Conservation (phyloP, 2,888 invertebrate species). For the Aspidapion aeneum region DNA sequence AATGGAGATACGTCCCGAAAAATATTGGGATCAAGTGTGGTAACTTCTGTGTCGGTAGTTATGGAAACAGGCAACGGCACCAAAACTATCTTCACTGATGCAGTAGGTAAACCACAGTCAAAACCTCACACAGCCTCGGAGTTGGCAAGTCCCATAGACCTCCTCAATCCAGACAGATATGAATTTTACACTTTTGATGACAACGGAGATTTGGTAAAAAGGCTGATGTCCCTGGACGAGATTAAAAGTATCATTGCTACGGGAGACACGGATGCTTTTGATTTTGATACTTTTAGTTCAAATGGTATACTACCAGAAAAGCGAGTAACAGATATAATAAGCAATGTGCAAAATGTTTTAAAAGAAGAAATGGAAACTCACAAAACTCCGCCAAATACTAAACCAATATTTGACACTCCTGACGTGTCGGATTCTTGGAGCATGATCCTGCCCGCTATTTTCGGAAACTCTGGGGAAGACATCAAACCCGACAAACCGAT, state of each 20-base stretch:
- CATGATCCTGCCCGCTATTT: conserved; percentile 74
- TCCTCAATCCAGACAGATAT: conserved; percentile 78
- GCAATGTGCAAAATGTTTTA: conserved; percentile 78
- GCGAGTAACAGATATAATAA: conserved; percentile 75
- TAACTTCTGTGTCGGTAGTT: conserved; percentile 63
- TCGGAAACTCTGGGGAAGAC: conserved; percentile 54
- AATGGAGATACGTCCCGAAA: conserved; percentile 54
- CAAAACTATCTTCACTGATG: conserved; percentile 64
- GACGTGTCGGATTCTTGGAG: conserved; percentile 78
- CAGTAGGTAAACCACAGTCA: conserved; percentile 63
- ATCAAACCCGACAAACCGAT: conserved; percentile 40
- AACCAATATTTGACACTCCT: conserved; percentile 62
- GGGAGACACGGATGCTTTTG: conserved; percentile 66
- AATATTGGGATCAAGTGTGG: conserved; percentile 61
- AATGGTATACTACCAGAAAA: conserved; percentile 51
- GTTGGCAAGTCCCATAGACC: conserved; percentile 74
- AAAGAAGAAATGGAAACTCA: conserved; percentile 67
- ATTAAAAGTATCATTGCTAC: conserved; percentile 84
- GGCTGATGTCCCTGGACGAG: conserved; percentile 80
- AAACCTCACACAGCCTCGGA: conserved; percentile 60
- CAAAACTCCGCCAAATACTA: conserved; percentile 47
- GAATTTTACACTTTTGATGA: conserved; percentile 87
- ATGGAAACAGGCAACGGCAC: conserved; percentile 54
- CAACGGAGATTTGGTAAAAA: conserved; percentile 75
- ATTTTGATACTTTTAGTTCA: conserved; percentile 47